Evolutionary conservation across 2,888 invertebrate genomes (phyloP), one percentile per base, ranked within the genome.

Genomic region (Drosophila kuntzei): DNA sequence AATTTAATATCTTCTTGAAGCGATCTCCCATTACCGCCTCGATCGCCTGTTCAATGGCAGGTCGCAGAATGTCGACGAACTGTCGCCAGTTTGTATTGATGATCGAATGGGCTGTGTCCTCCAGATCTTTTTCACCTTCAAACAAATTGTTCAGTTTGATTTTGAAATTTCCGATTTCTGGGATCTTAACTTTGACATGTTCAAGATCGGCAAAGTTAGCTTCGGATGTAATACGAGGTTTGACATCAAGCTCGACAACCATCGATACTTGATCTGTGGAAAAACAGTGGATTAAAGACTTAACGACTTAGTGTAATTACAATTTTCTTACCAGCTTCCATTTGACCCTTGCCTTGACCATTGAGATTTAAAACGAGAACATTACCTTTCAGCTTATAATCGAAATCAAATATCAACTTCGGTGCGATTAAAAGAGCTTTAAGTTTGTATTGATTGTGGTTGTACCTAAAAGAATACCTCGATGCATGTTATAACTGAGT

Each of bases 21-120:
- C 95, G 94, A 46, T 93, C 94, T 22, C 95, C 90, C 85, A 95
- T 92, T 70, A 95, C 94, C 68, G 95, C 94, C 91, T 95, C 93
- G 44, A 95, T 94, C 3, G 95, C 95, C 90, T 94, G 94, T 3
- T 94, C 93, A 72, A 95, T 91, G 67, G 95, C 94, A 27, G 95
- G 95, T 76, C 94, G 93, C 53, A 95, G 89, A 1, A 95, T 94
- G 78, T 95, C 95, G 0, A 94, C 94, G 1, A 95, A 94, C 43
- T 95, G 94, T 25, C 94, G 93, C 95, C 95, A 95, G 89, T 95
- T 95, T 12, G 94, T 94, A 89, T 95, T 95, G 71, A 95, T 92
- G 76, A 95, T 94, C 7, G 93, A 93, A 83, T 95, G 95, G 2
- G 95, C 95, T 76, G 94, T 94, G 44, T 95, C 94, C 93, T 95